phyloP scores from a whole-genome alignment of 1,140 invertebrate genomes.

The Frieseomelitta varia region DNA sequence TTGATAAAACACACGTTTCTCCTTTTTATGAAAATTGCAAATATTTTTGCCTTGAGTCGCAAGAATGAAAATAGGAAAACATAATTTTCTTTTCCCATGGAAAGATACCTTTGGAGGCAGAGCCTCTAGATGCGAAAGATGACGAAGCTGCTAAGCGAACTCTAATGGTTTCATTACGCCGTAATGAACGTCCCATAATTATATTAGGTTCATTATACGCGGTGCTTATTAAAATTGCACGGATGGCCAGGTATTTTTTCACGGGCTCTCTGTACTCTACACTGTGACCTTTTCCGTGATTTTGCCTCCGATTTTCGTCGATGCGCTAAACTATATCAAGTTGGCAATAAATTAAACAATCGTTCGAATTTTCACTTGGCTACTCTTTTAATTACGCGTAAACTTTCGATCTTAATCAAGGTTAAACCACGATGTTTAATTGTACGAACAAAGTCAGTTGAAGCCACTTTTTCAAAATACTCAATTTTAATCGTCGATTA shows the following conservation, averaged over 20 bases:
- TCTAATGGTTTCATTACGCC: conserved; percentile 71
- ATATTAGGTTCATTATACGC: conserved; percentile 72
- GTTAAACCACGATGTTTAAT: no score
- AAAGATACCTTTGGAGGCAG: conserved; percentile 9
- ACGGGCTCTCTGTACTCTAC: neutral
- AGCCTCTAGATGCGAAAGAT: conserved; percentile 31
- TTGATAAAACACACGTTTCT: neutral
- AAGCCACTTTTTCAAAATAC: no score
- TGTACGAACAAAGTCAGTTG: neutral
- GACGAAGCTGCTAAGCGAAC: conserved; percentile 58
- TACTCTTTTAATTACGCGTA: neutral
- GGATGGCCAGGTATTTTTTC: conserved; percentile 46
- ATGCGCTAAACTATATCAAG: neutral
- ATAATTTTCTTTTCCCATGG: neutral
- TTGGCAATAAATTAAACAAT: no score
- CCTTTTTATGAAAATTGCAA: neutral
- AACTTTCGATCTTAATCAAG: neutral
- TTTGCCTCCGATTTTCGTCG: conserved; percentile 46
- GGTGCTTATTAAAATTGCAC: conserved; percentile 69
- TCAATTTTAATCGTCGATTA: no score
- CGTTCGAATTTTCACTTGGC: neutral
- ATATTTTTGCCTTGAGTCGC: neutral
- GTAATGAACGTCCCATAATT: conserved; percentile 71
- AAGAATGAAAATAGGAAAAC: neutral
- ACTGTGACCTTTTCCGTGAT: conserved; percentile 32